A percentile compares a stretch with the other conserved stretches of the same genome.
phyloP scores from a whole-genome alignment of 2,113 vertebrate species.

The Peromyscus californicus region DNA sequence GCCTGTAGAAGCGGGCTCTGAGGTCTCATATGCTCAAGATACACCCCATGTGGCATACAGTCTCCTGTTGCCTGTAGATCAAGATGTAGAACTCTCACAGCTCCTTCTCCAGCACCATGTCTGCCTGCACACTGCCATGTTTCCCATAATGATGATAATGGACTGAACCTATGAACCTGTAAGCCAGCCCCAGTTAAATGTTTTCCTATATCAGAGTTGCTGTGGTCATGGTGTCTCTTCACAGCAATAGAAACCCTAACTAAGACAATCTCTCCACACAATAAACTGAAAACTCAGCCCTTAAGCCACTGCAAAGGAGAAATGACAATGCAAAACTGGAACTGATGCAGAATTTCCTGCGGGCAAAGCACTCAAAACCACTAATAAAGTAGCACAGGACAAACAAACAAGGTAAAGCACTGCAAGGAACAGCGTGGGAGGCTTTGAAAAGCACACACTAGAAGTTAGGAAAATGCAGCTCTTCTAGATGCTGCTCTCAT shows the following conservation, averaged over 20 bases:
- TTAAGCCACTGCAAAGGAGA: constrained; percentile 9
- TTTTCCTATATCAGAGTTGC: not conserved
- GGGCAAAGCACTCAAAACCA: constrained; percentile 24
- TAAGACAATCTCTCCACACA: not conserved
- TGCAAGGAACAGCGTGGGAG: constrained; percentile 30
- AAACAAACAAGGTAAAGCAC: constrained; percentile 51
- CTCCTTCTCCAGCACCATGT: not conserved
- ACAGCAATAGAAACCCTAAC: not conserved
- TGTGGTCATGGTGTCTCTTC: not conserved
- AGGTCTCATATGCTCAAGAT: not conserved
- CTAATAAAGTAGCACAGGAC: constrained; percentile 5
- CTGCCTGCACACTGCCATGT: not conserved
- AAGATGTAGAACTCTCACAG: not conserved
- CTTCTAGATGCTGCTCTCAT: not conserved
- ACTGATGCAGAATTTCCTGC: not conserved
- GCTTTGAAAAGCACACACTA: not conserved
- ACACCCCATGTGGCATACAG: not conserved
- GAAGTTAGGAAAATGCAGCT: constrained; percentile 3
- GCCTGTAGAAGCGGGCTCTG: not conserved
- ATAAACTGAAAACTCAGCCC: not conserved
- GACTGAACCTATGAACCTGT: not conserved
- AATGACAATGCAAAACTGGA: constrained; percentile 44
- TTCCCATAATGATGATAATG: not conserved
- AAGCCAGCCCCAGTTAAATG: not conserved
- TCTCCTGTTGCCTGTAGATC: not conserved